phyloP scores from a whole-genome alignment of 2,888 invertebrate species.

The Archips xylosteana region DNA sequence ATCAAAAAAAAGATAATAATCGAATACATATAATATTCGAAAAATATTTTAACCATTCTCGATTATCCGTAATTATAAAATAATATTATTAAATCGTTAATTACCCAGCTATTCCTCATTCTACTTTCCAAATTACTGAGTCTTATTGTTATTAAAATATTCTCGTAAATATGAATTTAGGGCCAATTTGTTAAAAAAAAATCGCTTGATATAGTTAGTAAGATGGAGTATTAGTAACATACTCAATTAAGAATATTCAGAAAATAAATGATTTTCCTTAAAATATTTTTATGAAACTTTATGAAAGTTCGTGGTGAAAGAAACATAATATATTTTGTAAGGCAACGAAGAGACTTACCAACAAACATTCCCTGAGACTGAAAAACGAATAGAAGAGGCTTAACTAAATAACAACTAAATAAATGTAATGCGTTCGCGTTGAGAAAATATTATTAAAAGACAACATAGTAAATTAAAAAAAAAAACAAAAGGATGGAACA shows the following conservation, averaged over 20 bases:
- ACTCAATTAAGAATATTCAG: conserved; percentile 52
- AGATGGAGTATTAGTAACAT: conserved; percentile 58
- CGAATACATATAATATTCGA: conserved; percentile 28
- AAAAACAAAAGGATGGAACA: background rate
- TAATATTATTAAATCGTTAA: conserved; percentile 20
- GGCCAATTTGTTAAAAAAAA: conserved; percentile 59
- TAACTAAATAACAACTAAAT: conserved; percentile 68
- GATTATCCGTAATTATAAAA: conserved; percentile 33
- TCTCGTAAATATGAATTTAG: conserved; percentile 45
- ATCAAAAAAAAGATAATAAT: conserved; percentile 43
- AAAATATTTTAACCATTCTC: conserved; percentile 17
- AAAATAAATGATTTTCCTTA: conserved; percentile 68
- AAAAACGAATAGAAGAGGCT: conserved; percentile 76
- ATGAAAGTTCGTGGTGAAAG: conserved; percentile 66
- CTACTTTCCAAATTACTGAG: conserved; percentile 31
- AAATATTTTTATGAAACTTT: conserved; percentile 81
- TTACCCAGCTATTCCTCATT: conserved; percentile 30
- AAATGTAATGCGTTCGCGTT: conserved; percentile 46
- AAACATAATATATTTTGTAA: conserved; percentile 76
- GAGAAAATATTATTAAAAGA: conserved; percentile 13
- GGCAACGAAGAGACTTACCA: conserved; percentile 85
- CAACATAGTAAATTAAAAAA: background rate
- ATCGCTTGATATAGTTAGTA: conserved; percentile 74
- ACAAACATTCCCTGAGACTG: conserved; percentile 85
- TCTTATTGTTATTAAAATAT: conserved; percentile 26